Evolutionary conservation across 2,113 vertebrate genomes (phyloP).

Genomic region (Ochotona curzoniae): DNA sequence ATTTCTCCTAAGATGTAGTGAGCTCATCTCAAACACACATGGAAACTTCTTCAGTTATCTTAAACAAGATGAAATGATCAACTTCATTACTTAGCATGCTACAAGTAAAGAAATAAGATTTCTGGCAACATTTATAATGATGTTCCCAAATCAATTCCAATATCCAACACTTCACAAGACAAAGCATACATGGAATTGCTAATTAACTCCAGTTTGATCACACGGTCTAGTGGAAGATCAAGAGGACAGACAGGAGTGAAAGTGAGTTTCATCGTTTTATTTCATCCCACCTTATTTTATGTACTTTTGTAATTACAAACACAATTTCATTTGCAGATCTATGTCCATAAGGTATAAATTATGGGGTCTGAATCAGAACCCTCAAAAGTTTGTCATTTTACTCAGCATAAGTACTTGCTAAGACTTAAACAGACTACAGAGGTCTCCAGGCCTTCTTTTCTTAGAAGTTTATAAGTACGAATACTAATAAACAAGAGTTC

Average conservation of each 20-base stretch:
- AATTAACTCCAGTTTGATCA: slow-evolving; percentile 58
- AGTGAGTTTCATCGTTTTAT: slow-evolving; percentile 28
- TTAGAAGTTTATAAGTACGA: slow-evolving; percentile 53
- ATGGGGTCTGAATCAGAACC: slow-evolving; percentile 26
- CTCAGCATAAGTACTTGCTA: slow-evolving; percentile 15
- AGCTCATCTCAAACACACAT: slow-evolving; percentile 34
- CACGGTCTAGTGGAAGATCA: slow-evolving; percentile 15
- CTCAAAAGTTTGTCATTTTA: slow-evolving; percentile 34
- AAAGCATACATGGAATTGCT: slow-evolving; percentile 58
- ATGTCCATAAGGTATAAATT: slow-evolving; percentile 13
- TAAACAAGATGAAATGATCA: slow-evolving; percentile 43
- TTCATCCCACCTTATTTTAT: slow-evolving; percentile 12
- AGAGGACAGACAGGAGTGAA: slow-evolving; percentile 49
- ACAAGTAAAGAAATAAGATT: slow-evolving; percentile 55
- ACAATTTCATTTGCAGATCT: slow-evolving; percentile 58
- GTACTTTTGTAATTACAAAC: neutral
- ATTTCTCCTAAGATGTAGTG: slow-evolving; percentile 14
- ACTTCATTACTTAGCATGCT: slow-evolving; percentile 50
- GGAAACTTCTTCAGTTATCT: neutral
- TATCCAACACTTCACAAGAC: slow-evolving; percentile 30
- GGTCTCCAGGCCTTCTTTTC: neutral
- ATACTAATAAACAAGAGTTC: slow-evolving; percentile 66
- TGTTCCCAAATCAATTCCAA: slow-evolving; percentile 52
- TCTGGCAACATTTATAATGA: slow-evolving; percentile 55
- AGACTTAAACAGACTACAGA: slow-evolving; percentile 52